Base-by-base conservation (phyloP, 2,888 invertebrate species). In the Vandiemenella viatica region DNA sequence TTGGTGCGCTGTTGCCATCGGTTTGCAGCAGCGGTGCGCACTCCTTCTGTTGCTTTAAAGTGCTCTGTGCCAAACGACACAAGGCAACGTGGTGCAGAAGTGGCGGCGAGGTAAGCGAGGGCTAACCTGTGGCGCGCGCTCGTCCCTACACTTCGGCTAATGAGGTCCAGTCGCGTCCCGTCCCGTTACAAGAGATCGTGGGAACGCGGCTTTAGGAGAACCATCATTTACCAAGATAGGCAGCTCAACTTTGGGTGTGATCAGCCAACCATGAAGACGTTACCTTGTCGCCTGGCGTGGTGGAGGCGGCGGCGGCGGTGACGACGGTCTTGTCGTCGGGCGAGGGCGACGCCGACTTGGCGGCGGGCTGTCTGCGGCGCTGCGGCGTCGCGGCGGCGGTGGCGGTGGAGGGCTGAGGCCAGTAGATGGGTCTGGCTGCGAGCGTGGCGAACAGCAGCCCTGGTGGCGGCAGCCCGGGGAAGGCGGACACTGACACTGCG, bases 381-480 rank as follows among this genome's bases (percentile, higher is more conserved):
- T 19, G 18, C 10, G 19, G 20, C n/a, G 42, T 19, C 20, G 42
- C 19, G 10, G 19, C 42, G 20, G 42, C 6, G 42, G 42, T 1
- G 42, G 21, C 3, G 20, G 20, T 5, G 20, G 42, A n/a, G 42
- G 42, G 32, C 10, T 10, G 32, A 10, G 32, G 32, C 32, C 32
- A 32, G 32, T 43, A 42, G 40, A 41, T 26, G 37, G 26, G 32
- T 3, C 43, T 40, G 19, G 51, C 37, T 13, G 46, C 43, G 19
- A 50, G 44, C 10, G 50, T 45, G 16, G 50, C 50, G 48, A 41
- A n/a, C 32, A 32, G 32, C 32, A 32, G 32, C 3, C 32, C 32
- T n/a, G 32, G 32, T 10, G 10, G 32, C 3, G 32, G 32, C 3
- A 32, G 32, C 2, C 32, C 32, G 13, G 32, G 32, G 32, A 32